Base-by-base conservation (phyloP, 2,888 invertebrate species). In the Netelia inedita region DNA sequence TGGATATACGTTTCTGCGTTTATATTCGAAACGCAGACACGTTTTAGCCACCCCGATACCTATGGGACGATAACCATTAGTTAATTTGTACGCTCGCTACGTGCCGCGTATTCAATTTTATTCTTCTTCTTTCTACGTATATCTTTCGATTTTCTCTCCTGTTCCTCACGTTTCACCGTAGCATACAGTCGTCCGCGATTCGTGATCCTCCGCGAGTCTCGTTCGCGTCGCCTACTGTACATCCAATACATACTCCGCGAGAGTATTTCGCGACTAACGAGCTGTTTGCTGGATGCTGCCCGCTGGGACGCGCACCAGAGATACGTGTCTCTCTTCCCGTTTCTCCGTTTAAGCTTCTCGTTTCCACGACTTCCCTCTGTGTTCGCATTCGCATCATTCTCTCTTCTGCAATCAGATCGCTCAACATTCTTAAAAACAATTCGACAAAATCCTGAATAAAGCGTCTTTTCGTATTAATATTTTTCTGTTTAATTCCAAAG, bases 251-350 rank as follows among this genome's bases (percentile, higher is more conserved):
- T 79, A 88, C 87, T 87, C 85, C 85, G 80, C 82, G 74, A 76
- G 79, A 78, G 73, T 79, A 72, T 79, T 50, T 79, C 72, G 82
- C 81, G 84, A 86, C 86, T 89, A 89, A 89, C 89, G 88, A 89
- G 87, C 88, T 86, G 86, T 82, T n/a, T 59, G 55, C 55, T 86
- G 81, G 75, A 53, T 71, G 63, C 63, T 81, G 86, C 84, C 85
- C 78, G 88, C 85, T 86, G 88, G 73, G 82, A 87, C 73, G 59
- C 66, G 21, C 23, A 23, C 23, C 10, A 57, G 73, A 81, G 87
- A 73, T 57, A 84, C 72, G 83, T 69, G 81, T 82, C 66, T 84
- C 75, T 86, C 76, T 66, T 68, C 83, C 68, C 81, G 79, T 74
- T 85, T 68, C 84, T 73, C 69, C 21, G 79, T 79, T 79, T 71